phyloP scores from a whole-genome alignment of 2,797 vertebrate genomes.

The Potorous gilbertii region DNA sequence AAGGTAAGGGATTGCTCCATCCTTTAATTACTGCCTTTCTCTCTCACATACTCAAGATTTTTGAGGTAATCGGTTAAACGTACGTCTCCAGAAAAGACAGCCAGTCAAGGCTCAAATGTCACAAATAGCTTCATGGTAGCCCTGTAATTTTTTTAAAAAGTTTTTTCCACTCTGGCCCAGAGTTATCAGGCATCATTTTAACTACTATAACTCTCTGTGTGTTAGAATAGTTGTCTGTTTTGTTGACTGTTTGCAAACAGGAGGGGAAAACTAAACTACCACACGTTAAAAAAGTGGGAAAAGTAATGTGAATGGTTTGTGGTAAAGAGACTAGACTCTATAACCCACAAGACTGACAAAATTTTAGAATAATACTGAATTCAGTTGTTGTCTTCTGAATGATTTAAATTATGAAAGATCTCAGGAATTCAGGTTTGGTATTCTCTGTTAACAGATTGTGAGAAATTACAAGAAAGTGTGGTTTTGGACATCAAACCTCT shows the following conservation, averaged over 20 bases:
- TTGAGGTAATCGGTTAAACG: constrained; percentile 68
- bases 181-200: background rate
- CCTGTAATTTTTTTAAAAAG: background rate
- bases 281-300: background rate
- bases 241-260: background rate
- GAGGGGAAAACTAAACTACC: background rate
- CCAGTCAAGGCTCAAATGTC: constrained; percentile 32
- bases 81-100: constrained; percentile 77
- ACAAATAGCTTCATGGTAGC: background rate
- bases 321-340: background rate
- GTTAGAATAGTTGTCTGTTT: background rate
- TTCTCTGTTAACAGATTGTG: background rate
- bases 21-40: constrained; percentile 49
- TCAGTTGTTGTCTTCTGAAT: background rate
- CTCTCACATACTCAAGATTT: constrained; percentile 63
- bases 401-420: background rate
- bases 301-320: background rate
- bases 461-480: background rate
- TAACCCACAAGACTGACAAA: background rate
- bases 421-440: background rate
- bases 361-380: background rate
- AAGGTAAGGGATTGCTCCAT: background rate
- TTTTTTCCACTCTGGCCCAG: background rate
- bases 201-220: background rate
- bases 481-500: background rate